A percentile compares a stretch with the other conserved stretches of the same genome.
Evolutionary conservation across 2,888 invertebrate species (phyloP).

Genomic region (Ariolimax columbianus): DNA sequence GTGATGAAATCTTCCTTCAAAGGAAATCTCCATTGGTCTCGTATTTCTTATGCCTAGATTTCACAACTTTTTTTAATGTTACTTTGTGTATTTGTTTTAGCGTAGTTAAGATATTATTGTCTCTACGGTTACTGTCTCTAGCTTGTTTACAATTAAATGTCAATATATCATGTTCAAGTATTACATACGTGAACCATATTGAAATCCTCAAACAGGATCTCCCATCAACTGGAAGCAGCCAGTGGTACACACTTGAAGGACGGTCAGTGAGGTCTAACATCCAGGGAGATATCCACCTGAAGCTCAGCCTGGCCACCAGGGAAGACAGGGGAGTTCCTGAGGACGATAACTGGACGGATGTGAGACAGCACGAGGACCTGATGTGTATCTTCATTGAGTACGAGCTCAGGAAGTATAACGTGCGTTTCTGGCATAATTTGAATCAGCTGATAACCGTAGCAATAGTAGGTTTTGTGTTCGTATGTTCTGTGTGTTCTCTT

Average conservation of each 20-base stretch:
- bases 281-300: slow-evolving; percentile 91
- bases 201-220: slow-evolving; percentile 84
- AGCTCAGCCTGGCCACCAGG: slow-evolving; percentile 91
- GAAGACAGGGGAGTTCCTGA: slow-evolving; percentile 84
- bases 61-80: too few species aligned
- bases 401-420: slow-evolving; percentile 84
- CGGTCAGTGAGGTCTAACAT: slow-evolving; percentile 93
- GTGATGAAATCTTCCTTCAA: too few species aligned
- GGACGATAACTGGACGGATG: slow-evolving; percentile 81
- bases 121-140: too few species aligned
- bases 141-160: not conserved
- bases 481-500: too few species aligned
- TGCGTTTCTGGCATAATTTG: slow-evolving; percentile 65
- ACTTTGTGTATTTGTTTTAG: too few species aligned
- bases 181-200: too few species aligned
- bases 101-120: too few species aligned
- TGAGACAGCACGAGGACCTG: slow-evolving; percentile 90
- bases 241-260: slow-evolving; percentile 95
- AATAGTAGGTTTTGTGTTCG: too few species aligned
- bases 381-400: slow-evolving; percentile 90
- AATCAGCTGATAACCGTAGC: too few species aligned
- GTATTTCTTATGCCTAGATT: too few species aligned
- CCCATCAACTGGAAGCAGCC: slow-evolving; percentile 93
- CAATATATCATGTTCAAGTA: not conserved
- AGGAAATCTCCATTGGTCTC: too few species aligned